Base-by-base conservation (phyloP, 1,140 invertebrate genomes). In the Temnothorax nylanderi region DNA sequence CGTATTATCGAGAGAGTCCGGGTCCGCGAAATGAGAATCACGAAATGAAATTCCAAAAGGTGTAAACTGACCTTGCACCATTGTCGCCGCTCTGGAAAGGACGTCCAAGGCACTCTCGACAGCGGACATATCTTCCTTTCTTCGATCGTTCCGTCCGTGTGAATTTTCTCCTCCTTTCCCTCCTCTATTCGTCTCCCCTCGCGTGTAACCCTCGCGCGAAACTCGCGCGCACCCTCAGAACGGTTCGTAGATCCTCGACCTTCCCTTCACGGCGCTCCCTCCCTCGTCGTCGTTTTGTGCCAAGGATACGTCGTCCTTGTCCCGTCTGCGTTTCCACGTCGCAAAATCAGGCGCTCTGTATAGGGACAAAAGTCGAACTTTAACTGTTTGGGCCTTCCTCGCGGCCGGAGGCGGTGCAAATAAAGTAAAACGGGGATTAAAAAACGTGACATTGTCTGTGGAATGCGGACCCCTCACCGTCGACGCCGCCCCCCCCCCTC, bases 81-180 rank as follows among this genome's bases (percentile, higher is more conserved):
- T 98, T n/a, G 98, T 98, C 37, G 98, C 98, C 81, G 98, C 98
- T 93, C 98, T 96, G 72, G 98, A 98, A 87, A 99, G 96, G 90
- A 99, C 98, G 93, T 99, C 98, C 93, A 99, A 95, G 78, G 98
- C 97, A 86, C 98, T 97, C 96, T 98, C 98, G 94, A 98, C 96
- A 86, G 94, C 95, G 51, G 95, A 95, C 95, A 95, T 91, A 54
- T 95, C 90, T 87, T 93, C 89, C 58, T 77, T 86, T 49, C 47
- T 34, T 34, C 67, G 37, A 8, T 88, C 54, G 44, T 87, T 44
- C 18, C 8, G n/a, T 41, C 60, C 80, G 62, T 67, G 78, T n/a
- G 4, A 77, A 71, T 41, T 51, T 37, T 44, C 16, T 32, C 32
- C 54, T 75, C 58, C 32, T 64, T 51, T 26, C 1, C 1, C 64